These are phyloP conservation scores for Calephelis nemesis DNA, from an alignment of 1,140 invertebrate genomes.

Conservation along the genomic window DNA sequence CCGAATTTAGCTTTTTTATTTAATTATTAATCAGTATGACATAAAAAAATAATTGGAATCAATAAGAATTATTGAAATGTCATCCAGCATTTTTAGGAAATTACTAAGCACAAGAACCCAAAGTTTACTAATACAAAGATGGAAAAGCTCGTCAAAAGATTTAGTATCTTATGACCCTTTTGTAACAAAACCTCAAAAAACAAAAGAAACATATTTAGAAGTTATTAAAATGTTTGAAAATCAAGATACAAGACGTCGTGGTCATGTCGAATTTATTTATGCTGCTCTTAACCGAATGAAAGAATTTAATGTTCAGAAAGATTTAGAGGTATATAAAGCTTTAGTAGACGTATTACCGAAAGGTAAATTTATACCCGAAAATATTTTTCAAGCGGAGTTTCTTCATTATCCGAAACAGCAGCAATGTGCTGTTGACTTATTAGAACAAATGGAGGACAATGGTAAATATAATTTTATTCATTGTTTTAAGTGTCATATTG, in stretches of 20 bases:
- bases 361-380: slow-evolving; percentile 91
- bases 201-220: slow-evolving; percentile 86
- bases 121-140: slow-evolving; percentile 46
- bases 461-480: slow-evolving; percentile 71
- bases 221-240: slow-evolving; percentile 86
- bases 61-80: too few relatives aligned
- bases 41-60: too few relatives aligned
- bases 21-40: too few relatives aligned
- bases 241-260: slow-evolving; percentile 82
- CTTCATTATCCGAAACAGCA: slow-evolving; percentile 97
- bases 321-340: slow-evolving; percentile 94
- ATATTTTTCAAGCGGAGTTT: slow-evolving; percentile 91
- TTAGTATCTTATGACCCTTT: slow-evolving; percentile 77
- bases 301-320: slow-evolving; percentile 93
- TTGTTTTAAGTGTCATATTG: background rate
- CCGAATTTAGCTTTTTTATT: too few relatives aligned
- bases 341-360: slow-evolving; percentile 96
- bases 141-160: slow-evolving; percentile 57
- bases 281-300: slow-evolving; percentile 93
- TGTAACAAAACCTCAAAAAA: slow-evolving; percentile 81
- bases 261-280: slow-evolving; percentile 96
- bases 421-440: slow-evolving; percentile 90
- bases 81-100: slow-evolving; percentile 36
- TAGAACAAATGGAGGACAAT: slow-evolving; percentile 95
- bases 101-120: slow-evolving; percentile 43